A percentile compares a stretch with the other conserved stretches of the same genome.
Conservation (phyloP, 2,797 vertebrate species). For the Sebastes wilsoni region DNA sequence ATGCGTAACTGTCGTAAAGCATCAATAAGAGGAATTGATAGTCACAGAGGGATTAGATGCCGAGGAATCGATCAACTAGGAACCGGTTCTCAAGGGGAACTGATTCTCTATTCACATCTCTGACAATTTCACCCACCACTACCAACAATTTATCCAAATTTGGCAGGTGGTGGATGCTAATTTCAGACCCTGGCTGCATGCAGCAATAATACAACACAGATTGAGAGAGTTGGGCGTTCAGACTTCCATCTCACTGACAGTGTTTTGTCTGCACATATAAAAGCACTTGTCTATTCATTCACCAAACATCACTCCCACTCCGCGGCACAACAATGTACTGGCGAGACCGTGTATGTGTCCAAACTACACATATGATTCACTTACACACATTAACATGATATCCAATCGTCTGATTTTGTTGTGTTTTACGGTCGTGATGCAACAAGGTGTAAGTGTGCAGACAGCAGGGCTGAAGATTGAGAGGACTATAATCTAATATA, state of each 20-base stretch:
- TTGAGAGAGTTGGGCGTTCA: background rate
- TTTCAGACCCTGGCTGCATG: too few species aligned
- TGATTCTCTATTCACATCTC: too few species aligned
- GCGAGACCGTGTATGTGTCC: background rate
- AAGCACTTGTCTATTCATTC: slow-evolving; percentile 41
- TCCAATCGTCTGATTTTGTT: background rate
- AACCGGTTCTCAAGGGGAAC: too few species aligned
- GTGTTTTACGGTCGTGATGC: slow-evolving; percentile 29
- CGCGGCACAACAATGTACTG: background rate
- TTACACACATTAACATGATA: background rate
- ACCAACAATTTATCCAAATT: too few species aligned
- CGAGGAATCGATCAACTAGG: too few species aligned
- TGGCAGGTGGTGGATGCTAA: too few species aligned
- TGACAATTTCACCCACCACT: too few species aligned
- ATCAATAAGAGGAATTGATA: too few species aligned
- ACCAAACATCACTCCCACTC: slow-evolving; percentile 17
- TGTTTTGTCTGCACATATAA: slow-evolving; percentile 13
- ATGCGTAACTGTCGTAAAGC: too few species aligned
- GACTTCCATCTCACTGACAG: background rate
- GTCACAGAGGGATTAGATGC: too few species aligned
- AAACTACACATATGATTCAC: background rate
- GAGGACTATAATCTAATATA: slow-evolving; percentile 39
- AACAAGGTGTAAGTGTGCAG: slow-evolving; percentile 47
- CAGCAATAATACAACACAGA: background rate
- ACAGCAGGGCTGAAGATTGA: slow-evolving; percentile 41